Evolutionary conservation across 1,140 invertebrate genomes (phyloP).

Genomic region (Bombus sylvicola): DNA sequence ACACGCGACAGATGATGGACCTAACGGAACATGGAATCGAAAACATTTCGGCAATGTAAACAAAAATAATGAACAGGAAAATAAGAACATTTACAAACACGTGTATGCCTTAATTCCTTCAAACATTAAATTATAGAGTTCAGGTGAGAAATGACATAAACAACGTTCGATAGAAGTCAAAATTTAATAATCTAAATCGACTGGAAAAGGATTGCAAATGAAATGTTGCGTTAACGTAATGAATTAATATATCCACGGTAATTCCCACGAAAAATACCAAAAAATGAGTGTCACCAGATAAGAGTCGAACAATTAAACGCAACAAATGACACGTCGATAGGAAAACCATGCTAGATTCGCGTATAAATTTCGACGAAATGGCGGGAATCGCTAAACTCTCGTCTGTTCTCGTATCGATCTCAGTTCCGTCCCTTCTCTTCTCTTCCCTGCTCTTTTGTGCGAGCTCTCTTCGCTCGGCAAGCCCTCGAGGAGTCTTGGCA

Average conservation of each 20-base stretch:
- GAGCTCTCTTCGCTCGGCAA: conserved; percentile 48
- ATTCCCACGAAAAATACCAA: not conserved
- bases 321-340: not conserved
- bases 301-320: not conserved
- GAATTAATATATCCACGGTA: not conserved
- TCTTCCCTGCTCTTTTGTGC: conserved; percentile 48
- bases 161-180: too few relatives aligned
- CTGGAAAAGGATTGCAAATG: not conserved
- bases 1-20: not conserved
- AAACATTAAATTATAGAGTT: too few relatives aligned
- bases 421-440: conserved; percentile 52
- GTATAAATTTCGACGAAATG: conserved; percentile 42
- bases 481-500: conserved; percentile 47
- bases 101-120: too few relatives aligned
- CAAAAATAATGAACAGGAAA: not conserved
- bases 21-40: not conserved
- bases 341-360: conserved; percentile 30
- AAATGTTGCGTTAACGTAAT: not conserved
- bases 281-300: not conserved
- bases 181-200: too few relatives aligned
- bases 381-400: conserved; percentile 61
- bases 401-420: conserved; percentile 65
- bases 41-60: not conserved
- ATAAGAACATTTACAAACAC: not conserved
- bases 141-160: too few relatives aligned